Percentiles rank a stretch among this genome's conserved stretches.
phyloP scores from a whole-genome alignment of 1,140 invertebrate genomes.

The Tetragnatha versicolor region DNA sequence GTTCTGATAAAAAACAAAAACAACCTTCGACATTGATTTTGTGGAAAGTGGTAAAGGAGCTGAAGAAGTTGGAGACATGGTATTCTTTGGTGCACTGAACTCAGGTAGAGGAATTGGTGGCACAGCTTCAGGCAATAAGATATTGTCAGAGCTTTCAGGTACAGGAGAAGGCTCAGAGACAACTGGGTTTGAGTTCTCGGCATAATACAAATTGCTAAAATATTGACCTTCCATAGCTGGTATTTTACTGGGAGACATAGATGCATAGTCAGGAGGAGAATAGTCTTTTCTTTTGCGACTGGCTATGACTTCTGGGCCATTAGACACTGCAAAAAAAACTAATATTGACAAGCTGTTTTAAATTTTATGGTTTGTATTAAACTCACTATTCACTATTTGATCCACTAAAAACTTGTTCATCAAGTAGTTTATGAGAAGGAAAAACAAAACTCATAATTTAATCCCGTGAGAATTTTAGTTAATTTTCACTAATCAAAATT shows the following conservation, averaged over 20 bases:
- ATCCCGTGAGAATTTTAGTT: too few species aligned
- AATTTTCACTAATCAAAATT: too few species aligned
- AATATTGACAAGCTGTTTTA: not conserved
- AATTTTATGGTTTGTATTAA: too few species aligned
- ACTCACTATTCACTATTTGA: too few species aligned
- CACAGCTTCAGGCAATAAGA: not conserved
- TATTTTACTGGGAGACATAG: constrained; percentile 15
- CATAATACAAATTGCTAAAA: not conserved
- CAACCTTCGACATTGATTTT: not conserved
- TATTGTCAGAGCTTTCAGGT: constrained; percentile 15
- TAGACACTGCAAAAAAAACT: constrained; percentile 25
- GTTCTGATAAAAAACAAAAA: not conserved
- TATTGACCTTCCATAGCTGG: constrained; percentile 12
- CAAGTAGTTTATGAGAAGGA: too few species aligned
- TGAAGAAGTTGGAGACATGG: not conserved
- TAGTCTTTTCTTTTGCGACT: constrained; percentile 38
- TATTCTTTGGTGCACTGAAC: not conserved
- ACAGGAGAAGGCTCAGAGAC: not conserved
- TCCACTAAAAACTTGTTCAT: too few species aligned
- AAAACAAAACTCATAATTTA: too few species aligned
- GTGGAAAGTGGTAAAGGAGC: not conserved
- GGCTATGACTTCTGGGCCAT: constrained; percentile 33
- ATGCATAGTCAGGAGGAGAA: not conserved
- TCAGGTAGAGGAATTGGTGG: constrained; percentile 13
- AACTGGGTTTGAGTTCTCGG: constrained; percentile 1